Percentiles rank a stretch among this genome's conserved stretches.
Evolutionary conservation across 2,113 vertebrate genomes (phyloP).

Genomic region (Ovis canadensis): DNA sequence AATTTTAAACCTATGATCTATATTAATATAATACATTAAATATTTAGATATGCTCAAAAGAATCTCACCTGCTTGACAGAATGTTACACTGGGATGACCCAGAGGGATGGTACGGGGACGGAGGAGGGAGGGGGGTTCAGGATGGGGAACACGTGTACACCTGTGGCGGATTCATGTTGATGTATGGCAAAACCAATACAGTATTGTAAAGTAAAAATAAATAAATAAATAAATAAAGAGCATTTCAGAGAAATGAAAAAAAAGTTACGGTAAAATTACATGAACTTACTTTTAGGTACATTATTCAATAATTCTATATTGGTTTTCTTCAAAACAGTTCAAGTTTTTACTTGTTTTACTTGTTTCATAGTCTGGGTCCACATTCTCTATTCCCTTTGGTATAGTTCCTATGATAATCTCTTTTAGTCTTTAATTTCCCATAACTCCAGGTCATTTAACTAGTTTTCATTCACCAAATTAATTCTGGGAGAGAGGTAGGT

Average conservation of each 20-base stretch:
- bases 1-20: constrained; percentile 26
- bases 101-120: no score
- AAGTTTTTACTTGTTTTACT: not conserved
- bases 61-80: constrained; percentile 6
- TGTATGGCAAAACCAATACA: no score
- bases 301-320: constrained; percentile 20
- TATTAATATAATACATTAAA: constrained; percentile 13
- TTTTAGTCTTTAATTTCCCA: constrained; percentile 22
- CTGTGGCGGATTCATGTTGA: no score
- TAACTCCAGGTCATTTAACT: not conserved
- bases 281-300: constrained; percentile 7
- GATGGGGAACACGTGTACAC: no score
- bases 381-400: not conserved
- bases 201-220: no score
- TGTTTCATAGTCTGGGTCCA: not conserved
- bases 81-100: not conserved
- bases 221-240: no score
- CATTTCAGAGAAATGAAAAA: not conserved
- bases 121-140: no score
- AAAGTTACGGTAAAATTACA: not conserved
- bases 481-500: not conserved
- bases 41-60: constrained; percentile 28
- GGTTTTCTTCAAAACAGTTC: constrained; percentile 12
- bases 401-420: not conserved
- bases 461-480: constrained; percentile 8